Conservation (phyloP, 2,888 invertebrate genomes). For the Clivina fossor region DNA sequence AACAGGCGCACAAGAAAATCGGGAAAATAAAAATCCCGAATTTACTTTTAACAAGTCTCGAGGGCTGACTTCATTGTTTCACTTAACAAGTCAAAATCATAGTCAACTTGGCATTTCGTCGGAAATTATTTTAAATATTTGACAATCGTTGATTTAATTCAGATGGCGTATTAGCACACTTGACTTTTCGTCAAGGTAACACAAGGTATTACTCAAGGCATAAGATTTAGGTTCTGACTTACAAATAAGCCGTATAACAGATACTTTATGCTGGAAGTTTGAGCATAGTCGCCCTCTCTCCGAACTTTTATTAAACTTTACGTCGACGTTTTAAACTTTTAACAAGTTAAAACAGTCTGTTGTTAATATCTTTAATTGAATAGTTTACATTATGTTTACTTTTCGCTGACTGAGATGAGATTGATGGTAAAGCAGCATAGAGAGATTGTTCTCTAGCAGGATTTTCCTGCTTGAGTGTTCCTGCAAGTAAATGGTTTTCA, state of each 20-base stretch:
- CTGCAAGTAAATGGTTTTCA: no score
- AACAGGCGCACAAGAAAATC: conserved; percentile 5
- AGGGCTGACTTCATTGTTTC: conserved; percentile 22
- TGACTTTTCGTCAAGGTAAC: conserved; percentile 19
- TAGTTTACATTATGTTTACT: conserved; percentile 12
- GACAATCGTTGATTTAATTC: conserved; percentile 25
- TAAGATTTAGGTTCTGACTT: background rate
- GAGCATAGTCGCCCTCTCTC: conserved; percentile 1
- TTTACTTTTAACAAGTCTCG: conserved; percentile 29
- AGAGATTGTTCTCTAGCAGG: no score
- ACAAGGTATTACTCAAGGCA: background rate
- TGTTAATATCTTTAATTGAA: conserved; percentile 29
- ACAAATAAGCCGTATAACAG: conserved; percentile 2
- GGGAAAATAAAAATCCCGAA: conserved; percentile 10
- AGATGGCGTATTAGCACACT: conserved; percentile 16
- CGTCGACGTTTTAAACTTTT: conserved; percentile 10
- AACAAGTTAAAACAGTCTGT: conserved; percentile 15
- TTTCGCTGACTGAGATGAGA: conserved; percentile 15
- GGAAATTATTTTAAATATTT: conserved; percentile 22
- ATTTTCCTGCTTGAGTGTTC: background rate
- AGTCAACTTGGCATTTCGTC: background rate
- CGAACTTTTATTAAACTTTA: conserved; percentile 26
- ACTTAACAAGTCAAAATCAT: background rate
- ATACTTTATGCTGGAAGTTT: conserved; percentile 1
- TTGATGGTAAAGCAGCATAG: conserved; percentile 6